Evolutionary conservation across 1,140 invertebrate genomes (phyloP), one percentile per base, ranked within the genome.

Genomic region (Hyles euphorbiae): DNA sequence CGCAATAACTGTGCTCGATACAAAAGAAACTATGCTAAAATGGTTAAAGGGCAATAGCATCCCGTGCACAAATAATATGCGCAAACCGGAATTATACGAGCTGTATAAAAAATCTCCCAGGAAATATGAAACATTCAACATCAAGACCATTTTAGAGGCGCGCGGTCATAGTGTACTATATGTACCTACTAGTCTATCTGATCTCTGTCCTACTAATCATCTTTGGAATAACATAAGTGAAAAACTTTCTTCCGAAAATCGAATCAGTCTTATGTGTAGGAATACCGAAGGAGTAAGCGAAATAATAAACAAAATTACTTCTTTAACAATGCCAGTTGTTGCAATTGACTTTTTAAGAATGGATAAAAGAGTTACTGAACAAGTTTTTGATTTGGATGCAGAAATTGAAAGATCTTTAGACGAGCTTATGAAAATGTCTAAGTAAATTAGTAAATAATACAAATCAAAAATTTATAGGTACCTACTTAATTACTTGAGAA

Each of bases 1-100:
- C 55, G 56, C 2, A 60, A 72, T 81, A 22, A 70, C 70, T 45
- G 60, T 60, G 47, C 72, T 72, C 67, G 48, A 70, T 61, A 61
- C 71, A 9, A 79, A 74, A 58, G n/a, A 50, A 36, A 55, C 65
- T 3, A 76, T 81, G 72, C 34, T 69, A 47, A 51, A 70, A 52
- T 81, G 74, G 72, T 65, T 81, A 50, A 59, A 53, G 33, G 53
- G 53, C 8, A 62, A 67, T 53, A 68, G 76, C 56, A 65, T 81
- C 44, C 76, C 78, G 22, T 72, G 57, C 50, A 61, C 22, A 43
- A 11, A 36, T 11, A 49, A 58, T 33, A 70, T 78, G 65, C 56
- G 51, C 12, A 79, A 78, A 67, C 67, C 75, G 11, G 64, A 72
- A 58, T 58, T 82, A 50, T 82, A 68, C 60, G 61, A 70, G 45